These are phyloP conservation scores for Rousettus madagascariensis DNA, from an alignment of 2,797 vertebrate species.

Conservation along the genomic window DNA sequence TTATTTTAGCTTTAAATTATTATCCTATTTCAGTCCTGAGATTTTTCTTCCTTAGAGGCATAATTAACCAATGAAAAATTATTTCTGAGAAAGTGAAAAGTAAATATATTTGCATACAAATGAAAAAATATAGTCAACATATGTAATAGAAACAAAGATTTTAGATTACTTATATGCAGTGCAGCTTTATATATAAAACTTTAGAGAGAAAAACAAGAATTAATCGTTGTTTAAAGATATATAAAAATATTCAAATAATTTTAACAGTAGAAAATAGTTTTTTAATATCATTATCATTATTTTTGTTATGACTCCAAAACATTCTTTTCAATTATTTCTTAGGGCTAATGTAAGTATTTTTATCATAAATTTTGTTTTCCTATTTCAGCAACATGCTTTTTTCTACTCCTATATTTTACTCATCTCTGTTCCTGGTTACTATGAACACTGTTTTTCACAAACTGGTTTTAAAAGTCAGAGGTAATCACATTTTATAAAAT, in stretches of 20 bases:
- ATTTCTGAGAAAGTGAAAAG: conserved; percentile 53
- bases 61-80: conserved; percentile 66
- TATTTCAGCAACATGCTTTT: neutral
- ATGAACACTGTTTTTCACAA: neutral
- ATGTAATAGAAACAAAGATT: conserved; percentile 39
- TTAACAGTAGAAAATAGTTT: neutral
- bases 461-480: neutral
- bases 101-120: conserved; percentile 54
- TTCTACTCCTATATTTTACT: neutral
- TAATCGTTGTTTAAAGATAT: neutral
- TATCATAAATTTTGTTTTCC: neutral
- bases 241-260: neutral
- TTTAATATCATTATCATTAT: neutral
- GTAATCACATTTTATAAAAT: neutral
- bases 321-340: neutral
- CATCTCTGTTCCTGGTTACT: neutral
- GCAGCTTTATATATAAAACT: neutral
- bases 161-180: conserved; percentile 19
- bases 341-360: neutral
- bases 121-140: conserved; percentile 57
- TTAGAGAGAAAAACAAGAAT: neutral
- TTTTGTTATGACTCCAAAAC: neutral
- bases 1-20: conserved; percentile 55
- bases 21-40: neutral
- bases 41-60: conserved; percentile 63